phyloP scores from a whole-genome alignment of 2,113 vertebrate species.

The Lonchura striata region DNA sequence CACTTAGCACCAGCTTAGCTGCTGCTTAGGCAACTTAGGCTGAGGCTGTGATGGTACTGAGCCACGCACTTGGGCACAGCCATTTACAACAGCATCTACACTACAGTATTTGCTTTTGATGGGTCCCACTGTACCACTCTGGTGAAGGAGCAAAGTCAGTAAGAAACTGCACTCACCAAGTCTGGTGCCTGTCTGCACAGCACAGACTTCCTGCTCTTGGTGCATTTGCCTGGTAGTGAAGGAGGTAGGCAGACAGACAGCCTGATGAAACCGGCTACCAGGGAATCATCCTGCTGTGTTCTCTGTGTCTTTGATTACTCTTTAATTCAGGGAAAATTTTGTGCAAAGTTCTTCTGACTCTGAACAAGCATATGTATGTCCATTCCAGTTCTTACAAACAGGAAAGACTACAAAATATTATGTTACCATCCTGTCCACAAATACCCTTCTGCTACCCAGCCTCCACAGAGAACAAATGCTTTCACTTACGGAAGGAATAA shows the following conservation, averaged over 20 bases:
- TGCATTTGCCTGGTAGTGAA: neutral
- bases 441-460: neutral
- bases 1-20: neutral
- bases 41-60: neutral
- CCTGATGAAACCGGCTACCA: neutral
- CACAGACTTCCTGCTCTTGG: neutral
- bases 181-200: neutral
- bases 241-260: neutral
- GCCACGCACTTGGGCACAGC: neutral
- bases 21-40: neutral
- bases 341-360: neutral
- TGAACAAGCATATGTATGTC: neutral
- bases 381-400: neutral
- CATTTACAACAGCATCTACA: neutral
- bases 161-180: neutral
- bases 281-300: neutral
- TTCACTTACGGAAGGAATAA: neutral
- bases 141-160: neutral
- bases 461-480: neutral
- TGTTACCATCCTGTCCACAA: neutral
- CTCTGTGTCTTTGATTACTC: neutral
- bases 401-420: constrained; percentile 18
- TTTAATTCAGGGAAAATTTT: neutral
- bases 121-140: rapidly evolving
- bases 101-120: neutral